Evolutionary conservation across 2,797 vertebrate species (phyloP).

Genomic region (Melanotaenia pygmaea): DNA sequence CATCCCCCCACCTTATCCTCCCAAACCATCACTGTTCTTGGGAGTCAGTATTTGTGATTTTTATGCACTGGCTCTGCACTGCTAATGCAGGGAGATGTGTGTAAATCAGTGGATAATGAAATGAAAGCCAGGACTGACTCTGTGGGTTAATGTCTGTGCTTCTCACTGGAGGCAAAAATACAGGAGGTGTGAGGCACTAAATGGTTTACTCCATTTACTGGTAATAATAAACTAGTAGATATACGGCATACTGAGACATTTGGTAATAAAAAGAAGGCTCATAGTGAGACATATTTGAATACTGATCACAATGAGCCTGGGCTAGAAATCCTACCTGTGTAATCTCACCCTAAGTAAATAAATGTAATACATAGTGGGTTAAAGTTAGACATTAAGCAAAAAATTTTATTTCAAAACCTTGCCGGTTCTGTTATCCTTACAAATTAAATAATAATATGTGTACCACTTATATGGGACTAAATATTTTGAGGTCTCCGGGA

Average conservation of each 20-base stretch:
- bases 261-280: constrained; percentile 5
- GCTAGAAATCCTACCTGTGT: not conserved
- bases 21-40: constrained; percentile 16
- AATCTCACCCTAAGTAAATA: too few species aligned
- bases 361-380: too few species aligned
- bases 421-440: too few species aligned
- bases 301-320: not conserved
- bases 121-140: constrained; percentile 15
- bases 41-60: constrained; percentile 39
- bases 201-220: constrained; percentile 27
- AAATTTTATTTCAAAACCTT: too few species aligned
- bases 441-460: not conserved
- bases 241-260: constrained; percentile 15
- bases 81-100: constrained; percentile 45
- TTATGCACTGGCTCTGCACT: constrained; percentile 16
- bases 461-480: not conserved
- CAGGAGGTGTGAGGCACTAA: constrained; percentile 32
- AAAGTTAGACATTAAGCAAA: too few species aligned
- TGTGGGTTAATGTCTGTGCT: constrained; percentile 21
- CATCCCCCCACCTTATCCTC: not conserved
- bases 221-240: constrained; percentile 23
- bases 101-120: constrained; percentile 66
- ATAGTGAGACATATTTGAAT: constrained; percentile 4
- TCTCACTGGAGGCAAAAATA: constrained; percentile 25
- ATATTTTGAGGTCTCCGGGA: constrained; percentile 1